A percentile compares a stretch with the other conserved stretches of the same genome.
These are phyloP conservation scores for Numenius arquata DNA, from an alignment of 2,113 vertebrate genomes.

Conservation along the genomic window DNA sequence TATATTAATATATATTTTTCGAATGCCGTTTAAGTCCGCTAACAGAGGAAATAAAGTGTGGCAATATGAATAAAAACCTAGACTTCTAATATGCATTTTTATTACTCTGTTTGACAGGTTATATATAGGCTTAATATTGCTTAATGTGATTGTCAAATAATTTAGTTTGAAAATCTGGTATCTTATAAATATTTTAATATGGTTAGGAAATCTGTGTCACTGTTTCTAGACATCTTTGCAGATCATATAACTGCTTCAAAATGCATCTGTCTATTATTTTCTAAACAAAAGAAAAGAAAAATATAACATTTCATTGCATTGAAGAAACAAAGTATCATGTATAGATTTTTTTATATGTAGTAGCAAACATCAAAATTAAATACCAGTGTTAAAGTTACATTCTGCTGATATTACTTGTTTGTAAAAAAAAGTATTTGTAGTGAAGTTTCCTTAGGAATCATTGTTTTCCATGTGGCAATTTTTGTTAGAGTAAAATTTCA, in stretches of 20 bases:
- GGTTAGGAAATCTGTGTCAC: background rate
- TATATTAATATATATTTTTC: background rate
- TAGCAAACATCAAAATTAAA: background rate
- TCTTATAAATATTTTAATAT: conserved; percentile 14
- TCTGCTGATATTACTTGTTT: background rate
- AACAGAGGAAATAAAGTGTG: background rate
- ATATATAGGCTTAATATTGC: conserved; percentile 32
- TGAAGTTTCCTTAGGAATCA: background rate
- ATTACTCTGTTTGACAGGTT: conserved; percentile 14
- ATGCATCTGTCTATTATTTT: background rate
- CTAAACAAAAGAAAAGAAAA: background rate
- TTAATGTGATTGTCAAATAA: conserved; percentile 22
- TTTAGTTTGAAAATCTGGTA: background rate
- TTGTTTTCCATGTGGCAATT: background rate
- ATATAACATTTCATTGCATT: background rate
- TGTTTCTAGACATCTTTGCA: background rate
- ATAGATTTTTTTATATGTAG: background rate
- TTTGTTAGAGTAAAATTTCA: background rate
- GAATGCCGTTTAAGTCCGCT: background rate
- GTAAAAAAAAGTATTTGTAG: background rate
- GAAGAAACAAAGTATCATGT: background rate
- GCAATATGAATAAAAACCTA: background rate
- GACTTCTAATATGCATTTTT: background rate
- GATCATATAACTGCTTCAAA: background rate
- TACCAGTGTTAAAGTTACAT: background rate